These are phyloP conservation scores for Echiichthys vipera DNA, from an alignment of 2,797 vertebrate genomes.

Conservation along the genomic window DNA sequence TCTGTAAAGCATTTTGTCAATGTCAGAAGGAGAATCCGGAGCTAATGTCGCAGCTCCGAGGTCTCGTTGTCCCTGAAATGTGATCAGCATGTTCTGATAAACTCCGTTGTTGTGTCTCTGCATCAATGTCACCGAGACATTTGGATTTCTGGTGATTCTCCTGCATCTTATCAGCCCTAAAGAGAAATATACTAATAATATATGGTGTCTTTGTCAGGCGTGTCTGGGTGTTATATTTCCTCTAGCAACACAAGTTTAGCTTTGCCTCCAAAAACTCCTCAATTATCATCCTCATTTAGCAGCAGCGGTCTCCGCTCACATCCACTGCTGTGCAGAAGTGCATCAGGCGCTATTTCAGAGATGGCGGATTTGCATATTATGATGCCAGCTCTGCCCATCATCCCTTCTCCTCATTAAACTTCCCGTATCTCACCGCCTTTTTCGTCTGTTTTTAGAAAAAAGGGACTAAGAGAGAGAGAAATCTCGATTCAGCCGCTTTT, in stretches of 20 bases:
- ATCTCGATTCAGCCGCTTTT: slow-evolving; percentile 78
- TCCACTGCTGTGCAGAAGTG: slow-evolving; percentile 68
- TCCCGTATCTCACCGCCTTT: slow-evolving; percentile 64
- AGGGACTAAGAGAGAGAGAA: slow-evolving; percentile 34
- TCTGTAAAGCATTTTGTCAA: neutral
- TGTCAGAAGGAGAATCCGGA: neutral
- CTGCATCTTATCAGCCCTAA: neutral
- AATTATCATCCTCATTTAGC: slow-evolving; percentile 77
- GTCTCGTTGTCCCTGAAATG: slow-evolving; percentile 16
- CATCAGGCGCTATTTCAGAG: slow-evolving; percentile 78
- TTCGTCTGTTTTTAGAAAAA: slow-evolving; percentile 67
- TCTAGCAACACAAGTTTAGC: slow-evolving; percentile 41
- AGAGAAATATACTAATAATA: too few species aligned
- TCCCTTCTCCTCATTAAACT: slow-evolving; percentile 79
- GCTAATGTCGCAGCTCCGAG: neutral
- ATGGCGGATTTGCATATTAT: slow-evolving; percentile 80
- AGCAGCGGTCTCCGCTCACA: slow-evolving; percentile 56
- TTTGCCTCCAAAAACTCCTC: slow-evolving; percentile 63
- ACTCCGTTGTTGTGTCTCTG: neutral
- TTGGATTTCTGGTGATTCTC: neutral
- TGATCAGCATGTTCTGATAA: slow-evolving; percentile 8
- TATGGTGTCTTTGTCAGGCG: too few species aligned
- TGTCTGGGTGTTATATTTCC: slow-evolving; percentile 10
- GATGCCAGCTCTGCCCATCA: slow-evolving; percentile 81
- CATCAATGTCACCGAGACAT: neutral